Percentiles rank a stretch among this genome's conserved stretches.
phyloP scores from a whole-genome alignment of 2,113 vertebrate genomes.

The Aphyosemion australe region DNA sequence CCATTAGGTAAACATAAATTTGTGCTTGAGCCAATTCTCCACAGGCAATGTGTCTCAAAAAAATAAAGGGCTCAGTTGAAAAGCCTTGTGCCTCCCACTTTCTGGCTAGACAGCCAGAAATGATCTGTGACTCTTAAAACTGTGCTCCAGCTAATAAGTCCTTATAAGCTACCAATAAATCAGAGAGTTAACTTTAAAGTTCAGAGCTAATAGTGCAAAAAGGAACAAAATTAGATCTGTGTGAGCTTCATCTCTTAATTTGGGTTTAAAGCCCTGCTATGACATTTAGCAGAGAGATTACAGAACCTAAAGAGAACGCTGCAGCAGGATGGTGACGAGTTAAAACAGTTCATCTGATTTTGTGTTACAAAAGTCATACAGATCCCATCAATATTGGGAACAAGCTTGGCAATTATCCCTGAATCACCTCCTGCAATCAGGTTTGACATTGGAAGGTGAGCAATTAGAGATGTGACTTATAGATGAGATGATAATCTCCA shows the following conservation, averaged over 20 bases:
- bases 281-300: slow-evolving; percentile 26
- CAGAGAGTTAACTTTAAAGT: slow-evolving; percentile 43
- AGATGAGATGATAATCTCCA: slow-evolving; percentile 1
- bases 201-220: slow-evolving; percentile 35
- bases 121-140: slow-evolving; percentile 50
- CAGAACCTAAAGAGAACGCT: slow-evolving; percentile 6
- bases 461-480: slow-evolving; percentile 16
- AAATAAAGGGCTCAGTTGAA: slow-evolving; percentile 33
- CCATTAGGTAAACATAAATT: slow-evolving; percentile 47
- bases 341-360: slow-evolving; percentile 21
- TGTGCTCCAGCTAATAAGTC: slow-evolving; percentile 44
- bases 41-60: slow-evolving; percentile 26
- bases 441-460: slow-evolving; percentile 30
- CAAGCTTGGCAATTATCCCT: slow-evolving; percentile 20
- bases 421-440: slow-evolving; percentile 26
- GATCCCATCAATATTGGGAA: slow-evolving; percentile 20
- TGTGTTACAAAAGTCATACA: slow-evolving; percentile 23
- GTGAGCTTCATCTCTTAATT: slow-evolving; percentile 36
- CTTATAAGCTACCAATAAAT: slow-evolving; percentile 54
- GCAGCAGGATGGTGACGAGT: slow-evolving; percentile 9
- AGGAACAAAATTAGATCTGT: slow-evolving; percentile 25
- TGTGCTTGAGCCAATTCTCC: slow-evolving; percentile 40
- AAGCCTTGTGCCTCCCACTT: slow-evolving; percentile 21
- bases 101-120: slow-evolving; percentile 54
- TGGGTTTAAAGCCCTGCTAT: slow-evolving; percentile 21